phyloP scores from a whole-genome alignment of 2,888 invertebrate genomes.

The Eucera pruinosa region DNA sequence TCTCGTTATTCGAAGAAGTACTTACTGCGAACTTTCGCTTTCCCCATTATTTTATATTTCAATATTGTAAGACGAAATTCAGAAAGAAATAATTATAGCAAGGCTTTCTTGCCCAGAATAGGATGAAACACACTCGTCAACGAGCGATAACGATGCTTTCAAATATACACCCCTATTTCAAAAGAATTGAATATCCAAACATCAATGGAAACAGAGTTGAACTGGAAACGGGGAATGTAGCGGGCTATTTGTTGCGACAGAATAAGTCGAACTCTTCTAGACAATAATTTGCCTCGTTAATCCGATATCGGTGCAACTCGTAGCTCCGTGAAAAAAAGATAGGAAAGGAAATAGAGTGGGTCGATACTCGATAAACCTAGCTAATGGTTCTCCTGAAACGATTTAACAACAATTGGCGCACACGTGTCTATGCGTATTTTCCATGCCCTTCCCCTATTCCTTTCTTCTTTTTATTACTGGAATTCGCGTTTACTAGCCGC shows the following conservation, averaged over 20 bases:
- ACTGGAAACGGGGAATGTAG: not conserved
- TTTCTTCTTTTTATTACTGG: slow-evolving; percentile 43
- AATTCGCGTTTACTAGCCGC: slow-evolving; percentile 40
- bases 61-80: not conserved
- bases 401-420: slow-evolving; percentile 67
- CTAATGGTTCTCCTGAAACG: slow-evolving; percentile 70
- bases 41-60: not conserved
- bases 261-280: slow-evolving; percentile 43
- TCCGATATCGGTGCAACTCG: slow-evolving; percentile 52
- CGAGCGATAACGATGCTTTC: slow-evolving; percentile 16
- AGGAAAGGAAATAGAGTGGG: slow-evolving; percentile 19
- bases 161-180: not conserved
- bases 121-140: not conserved
- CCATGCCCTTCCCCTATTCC: not conserved
- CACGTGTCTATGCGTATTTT: slow-evolving; percentile 15
- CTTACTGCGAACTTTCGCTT: not conserved
- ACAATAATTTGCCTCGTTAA: slow-evolving; percentile 63
- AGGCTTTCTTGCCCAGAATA: not conserved
- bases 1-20: not conserved
- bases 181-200: not conserved
- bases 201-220: not conserved
- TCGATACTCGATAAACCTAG: slow-evolving; percentile 54
- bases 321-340: slow-evolving; percentile 14
- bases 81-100: not conserved
- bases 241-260: slow-evolving; percentile 22